phyloP scores from a whole-genome alignment of 2,113 vertebrate genomes.

The Poicephalus meyeri region DNA sequence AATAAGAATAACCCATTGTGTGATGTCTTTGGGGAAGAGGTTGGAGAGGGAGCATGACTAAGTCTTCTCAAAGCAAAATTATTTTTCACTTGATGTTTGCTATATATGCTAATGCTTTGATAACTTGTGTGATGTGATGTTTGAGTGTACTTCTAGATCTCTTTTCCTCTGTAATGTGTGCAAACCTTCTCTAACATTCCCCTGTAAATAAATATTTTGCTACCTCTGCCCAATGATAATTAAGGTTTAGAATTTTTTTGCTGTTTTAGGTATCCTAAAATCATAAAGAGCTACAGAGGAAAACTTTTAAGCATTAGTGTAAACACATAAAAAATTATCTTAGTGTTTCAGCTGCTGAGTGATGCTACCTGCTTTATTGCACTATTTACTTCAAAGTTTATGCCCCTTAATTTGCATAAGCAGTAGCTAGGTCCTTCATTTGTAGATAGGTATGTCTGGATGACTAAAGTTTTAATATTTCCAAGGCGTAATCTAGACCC shows the following conservation, averaged over 20 bases:
- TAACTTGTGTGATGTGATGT: neutral
- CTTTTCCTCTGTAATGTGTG: neutral
- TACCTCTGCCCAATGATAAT: neutral
- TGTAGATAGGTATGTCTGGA: neutral
- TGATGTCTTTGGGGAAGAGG: neutral
- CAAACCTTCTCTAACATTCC: neutral
- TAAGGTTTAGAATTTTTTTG: neutral
- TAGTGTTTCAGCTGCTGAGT: neutral
- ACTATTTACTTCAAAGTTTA: neutral
- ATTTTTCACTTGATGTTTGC: neutral
- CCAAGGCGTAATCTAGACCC: no score
- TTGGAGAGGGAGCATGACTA: neutral
- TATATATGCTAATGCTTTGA: neutral
- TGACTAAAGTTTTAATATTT: neutral
- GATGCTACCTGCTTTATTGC: neutral
- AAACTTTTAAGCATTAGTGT: neutral
- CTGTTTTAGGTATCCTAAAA: neutral
- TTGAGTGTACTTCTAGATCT: neutral
- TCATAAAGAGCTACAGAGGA: neutral
- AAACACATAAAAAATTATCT: neutral
- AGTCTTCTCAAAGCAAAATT: neutral
- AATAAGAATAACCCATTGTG: neutral
- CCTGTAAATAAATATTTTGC: neutral
- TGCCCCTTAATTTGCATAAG: neutral
- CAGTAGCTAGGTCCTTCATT: neutral